A percentile compares a stretch with the other conserved stretches of the same genome.
Conservation (phyloP, 1,140 invertebrate genomes). For the Camponotus pennsylvanicus region DNA sequence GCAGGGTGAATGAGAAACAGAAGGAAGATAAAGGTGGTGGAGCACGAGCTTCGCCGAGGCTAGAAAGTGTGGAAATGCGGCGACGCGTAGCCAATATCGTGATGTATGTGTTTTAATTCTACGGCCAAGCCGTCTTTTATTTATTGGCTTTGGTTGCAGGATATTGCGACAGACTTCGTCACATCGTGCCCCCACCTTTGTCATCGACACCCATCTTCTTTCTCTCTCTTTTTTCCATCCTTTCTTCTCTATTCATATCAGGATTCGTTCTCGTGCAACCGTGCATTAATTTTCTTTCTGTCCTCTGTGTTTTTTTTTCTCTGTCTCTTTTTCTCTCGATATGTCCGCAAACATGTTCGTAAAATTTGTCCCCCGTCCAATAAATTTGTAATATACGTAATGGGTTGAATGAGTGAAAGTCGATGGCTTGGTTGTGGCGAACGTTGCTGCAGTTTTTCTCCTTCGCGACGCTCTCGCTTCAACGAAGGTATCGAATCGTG, state of each 20-base stretch:
- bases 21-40: conserved; percentile 28
- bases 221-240: conserved; percentile 13
- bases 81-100: conserved; percentile 67
- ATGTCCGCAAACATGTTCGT: conserved; percentile 5
- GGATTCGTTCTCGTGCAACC: background rate
- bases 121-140: conserved; percentile 76
- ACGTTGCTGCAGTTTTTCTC: conserved; percentile 19
- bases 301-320: background rate
- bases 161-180: conserved; percentile 78
- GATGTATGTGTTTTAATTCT: conserved; percentile 81
- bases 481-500: conserved; percentile 22
- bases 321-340: background rate
- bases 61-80: conserved; percentile 64
- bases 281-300: conserved; percentile 14
- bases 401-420: conserved; percentile 57
- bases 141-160: conserved; percentile 80
- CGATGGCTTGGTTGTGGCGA: conserved; percentile 55
- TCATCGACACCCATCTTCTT: background rate
- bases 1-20: background rate
- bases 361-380: conserved; percentile 69
- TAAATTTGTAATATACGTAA: conserved; percentile 63
- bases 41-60: background rate
- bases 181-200: conserved; percentile 30
- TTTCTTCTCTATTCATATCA: conserved; percentile 16
- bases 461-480: background rate